These are phyloP conservation scores for Diachasma alloeum DNA, from an alignment of 1,140 invertebrate species.

Conservation along the genomic window DNA sequence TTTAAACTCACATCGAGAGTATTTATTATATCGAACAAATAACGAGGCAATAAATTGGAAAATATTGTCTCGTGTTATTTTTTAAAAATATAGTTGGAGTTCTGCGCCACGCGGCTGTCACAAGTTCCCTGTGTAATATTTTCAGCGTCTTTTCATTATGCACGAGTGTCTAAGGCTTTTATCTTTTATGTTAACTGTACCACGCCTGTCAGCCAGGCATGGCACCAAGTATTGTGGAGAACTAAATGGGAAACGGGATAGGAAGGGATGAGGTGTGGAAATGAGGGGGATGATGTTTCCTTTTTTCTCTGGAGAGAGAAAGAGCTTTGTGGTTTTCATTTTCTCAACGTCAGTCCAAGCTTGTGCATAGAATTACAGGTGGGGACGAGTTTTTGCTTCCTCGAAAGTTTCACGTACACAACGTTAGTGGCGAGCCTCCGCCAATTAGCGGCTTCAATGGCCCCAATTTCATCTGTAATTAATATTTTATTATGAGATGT, in stretches of 20 bases:
- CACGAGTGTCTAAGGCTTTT: background rate
- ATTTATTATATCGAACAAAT: conserved; percentile 5
- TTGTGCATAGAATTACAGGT: conserved; percentile 8
- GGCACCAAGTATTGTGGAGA: background rate
- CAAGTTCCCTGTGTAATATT: background rate
- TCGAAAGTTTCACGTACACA: background rate
- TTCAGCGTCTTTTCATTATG: conserved; percentile 1
- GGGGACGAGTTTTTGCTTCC: conserved; percentile 19
- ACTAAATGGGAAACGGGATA: background rate
- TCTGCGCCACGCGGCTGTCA: background rate
- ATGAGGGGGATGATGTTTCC: background rate
- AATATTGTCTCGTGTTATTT: background rate
- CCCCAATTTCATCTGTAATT: conserved; percentile 29
- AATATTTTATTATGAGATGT: background rate
- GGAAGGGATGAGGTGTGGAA: background rate
- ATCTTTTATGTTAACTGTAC: background rate
- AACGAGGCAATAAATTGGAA: conserved; percentile 1
- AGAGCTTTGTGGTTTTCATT: background rate
- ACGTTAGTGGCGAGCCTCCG: conserved; percentile 19
- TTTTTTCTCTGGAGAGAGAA: background rate
- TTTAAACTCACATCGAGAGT: background rate
- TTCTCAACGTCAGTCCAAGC: background rate
- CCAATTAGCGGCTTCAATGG: conserved; percentile 13
- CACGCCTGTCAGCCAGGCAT: background rate
- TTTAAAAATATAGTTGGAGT: background rate